Evolutionary conservation across 23 tunicate species (phyloP), one percentile per base, ranked within the genome.

Genomic region (Corella eumyota): DNA sequence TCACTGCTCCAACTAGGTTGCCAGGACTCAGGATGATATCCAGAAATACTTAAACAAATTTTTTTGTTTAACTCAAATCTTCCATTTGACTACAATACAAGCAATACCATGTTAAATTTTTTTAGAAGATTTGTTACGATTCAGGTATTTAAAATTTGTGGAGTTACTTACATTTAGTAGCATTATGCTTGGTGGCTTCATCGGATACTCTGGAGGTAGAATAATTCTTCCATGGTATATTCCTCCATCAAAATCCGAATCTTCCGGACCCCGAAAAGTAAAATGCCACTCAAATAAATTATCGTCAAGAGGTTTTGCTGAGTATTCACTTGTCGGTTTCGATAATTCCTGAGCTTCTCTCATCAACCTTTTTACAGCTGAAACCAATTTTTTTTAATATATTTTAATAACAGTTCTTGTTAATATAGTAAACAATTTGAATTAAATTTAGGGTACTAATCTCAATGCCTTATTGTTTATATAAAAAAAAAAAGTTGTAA

Each of bases 241-340:
- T 11, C 99, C 99, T 33, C 81, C 93, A 7, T 69, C 74, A 68
- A 93, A 93, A 19, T 78, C 91, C 6, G 99, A 71, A 60, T 78
- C 90, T 28, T 68, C 72, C 2, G 99, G 99, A 23, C 99, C 99
- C 1, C 99, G 79, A 51, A 84, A 76, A 1, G 99, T 93, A 56
- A 93, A 93, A 69, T 93, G 99, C 99, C 99, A 93, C 61, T 93
- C 99, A 62, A 84, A 93, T 32, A 93, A 36, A 72, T 93, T 93
- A 38, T 93, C 99, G 15, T 93, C 99, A 9, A 93, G 68, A 22
- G 99, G 99, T 30, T 73, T 83, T 26, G 99, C 99, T 26, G 69
- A 50, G 68, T 93, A 93, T 19, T 93, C 88, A 7, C 45, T 26
- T 6, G 99, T 93, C 0, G 99, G 74, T 25, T 84, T 79, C 6